Percentiles rank a stretch among this genome's conserved stretches.
Conservation (phyloP, 2,113 vertebrate species). For the Rhabdornis inornatus region DNA sequence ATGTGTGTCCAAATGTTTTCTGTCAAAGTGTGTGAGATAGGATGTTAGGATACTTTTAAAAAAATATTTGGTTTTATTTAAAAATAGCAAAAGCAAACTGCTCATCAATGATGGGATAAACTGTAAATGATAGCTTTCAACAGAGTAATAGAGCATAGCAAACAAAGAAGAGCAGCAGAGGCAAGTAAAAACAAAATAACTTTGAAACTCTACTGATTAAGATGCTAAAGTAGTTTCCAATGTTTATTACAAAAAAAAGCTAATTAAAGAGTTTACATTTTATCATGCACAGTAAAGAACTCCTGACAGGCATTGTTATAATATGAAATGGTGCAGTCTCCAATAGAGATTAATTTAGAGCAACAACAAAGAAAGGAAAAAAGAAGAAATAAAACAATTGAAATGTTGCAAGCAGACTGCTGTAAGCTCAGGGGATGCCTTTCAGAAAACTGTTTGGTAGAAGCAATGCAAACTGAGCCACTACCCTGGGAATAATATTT, state of each 20-base stretch:
- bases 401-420: background rate
- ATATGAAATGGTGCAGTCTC: slow-evolving; percentile 34
- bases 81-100: background rate
- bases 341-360: slow-evolving; percentile 52
- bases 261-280: slow-evolving; percentile 60
- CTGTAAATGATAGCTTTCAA: slow-evolving; percentile 28
- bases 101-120: background rate
- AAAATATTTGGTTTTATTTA: background rate
- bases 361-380: slow-evolving; percentile 15
- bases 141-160: background rate
- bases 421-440: background rate
- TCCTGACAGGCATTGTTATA: slow-evolving; percentile 48
- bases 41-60: background rate
- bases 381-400: slow-evolving; percentile 18
- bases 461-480: background rate
- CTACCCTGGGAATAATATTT: slow-evolving; percentile 29
- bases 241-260: slow-evolving; percentile 44
- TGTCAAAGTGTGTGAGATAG: background rate
- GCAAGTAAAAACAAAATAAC: background rate
- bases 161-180: background rate
- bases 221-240: slow-evolving; percentile 27
- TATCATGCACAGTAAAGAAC: slow-evolving; percentile 27
- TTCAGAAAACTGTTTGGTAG: background rate
- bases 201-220: slow-evolving; percentile 28
- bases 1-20: background rate